phyloP scores from a whole-genome alignment of 2,888 invertebrate genomes.

The Trachelus stipa region DNA sequence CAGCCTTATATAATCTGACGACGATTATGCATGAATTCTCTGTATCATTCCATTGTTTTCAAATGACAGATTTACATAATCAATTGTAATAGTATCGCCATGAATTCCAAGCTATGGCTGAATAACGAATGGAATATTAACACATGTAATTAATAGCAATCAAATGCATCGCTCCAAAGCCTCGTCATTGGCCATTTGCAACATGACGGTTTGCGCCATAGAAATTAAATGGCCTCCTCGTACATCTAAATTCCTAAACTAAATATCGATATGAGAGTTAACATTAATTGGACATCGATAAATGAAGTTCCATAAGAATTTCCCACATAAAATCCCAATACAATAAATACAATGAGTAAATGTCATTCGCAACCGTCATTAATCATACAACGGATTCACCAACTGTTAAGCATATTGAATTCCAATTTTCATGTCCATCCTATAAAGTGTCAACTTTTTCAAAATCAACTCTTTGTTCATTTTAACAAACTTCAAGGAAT shows the following conservation, averaged over 20 bases:
- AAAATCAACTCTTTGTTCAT: background rate
- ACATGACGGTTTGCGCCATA: background rate
- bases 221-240: background rate
- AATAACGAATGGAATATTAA: background rate
- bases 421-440: background rate
- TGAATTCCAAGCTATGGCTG: background rate
- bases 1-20: background rate
- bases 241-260: background rate
- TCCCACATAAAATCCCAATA: background rate
- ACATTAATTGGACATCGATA: background rate
- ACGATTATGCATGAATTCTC: background rate
- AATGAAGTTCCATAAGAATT: background rate
- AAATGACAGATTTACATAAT: background rate
- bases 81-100: background rate
- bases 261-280: background rate
- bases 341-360: background rate
- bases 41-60: background rate
- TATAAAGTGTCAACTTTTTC: background rate
- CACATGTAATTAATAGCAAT: background rate
- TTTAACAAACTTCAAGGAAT: background rate
- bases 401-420: background rate
- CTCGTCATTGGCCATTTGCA: background rate
- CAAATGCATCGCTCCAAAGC: background rate
- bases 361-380: background rate
- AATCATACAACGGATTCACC: background rate